Evolutionary conservation across 2,888 invertebrate species (phyloP).

Genomic region (Aporophyla lueneburgensis): DNA sequence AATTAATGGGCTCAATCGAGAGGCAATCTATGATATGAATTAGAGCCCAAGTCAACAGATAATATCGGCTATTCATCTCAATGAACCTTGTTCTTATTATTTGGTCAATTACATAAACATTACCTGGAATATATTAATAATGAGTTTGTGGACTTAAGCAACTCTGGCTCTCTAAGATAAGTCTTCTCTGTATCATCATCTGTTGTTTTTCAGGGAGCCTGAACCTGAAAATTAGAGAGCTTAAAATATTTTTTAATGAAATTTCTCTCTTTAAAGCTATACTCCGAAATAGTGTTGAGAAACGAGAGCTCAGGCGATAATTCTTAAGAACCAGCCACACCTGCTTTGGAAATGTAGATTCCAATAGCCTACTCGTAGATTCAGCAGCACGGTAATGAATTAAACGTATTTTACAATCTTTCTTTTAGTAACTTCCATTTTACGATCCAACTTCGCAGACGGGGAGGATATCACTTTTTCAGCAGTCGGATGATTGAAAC

Average conservation of each 20-base stretch:
- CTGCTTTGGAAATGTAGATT: neutral
- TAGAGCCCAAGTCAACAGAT: slow-evolving; percentile 13
- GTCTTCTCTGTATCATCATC: too few species aligned
- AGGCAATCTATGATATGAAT: slow-evolving; percentile 40
- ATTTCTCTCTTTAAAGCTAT: neutral
- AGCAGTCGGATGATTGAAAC: too few species aligned
- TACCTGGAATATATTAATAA: slow-evolving; percentile 1
- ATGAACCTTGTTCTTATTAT: slow-evolving; percentile 19
- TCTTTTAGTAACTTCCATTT: neutral
- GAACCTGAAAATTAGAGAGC: neutral
- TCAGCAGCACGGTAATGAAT: neutral
- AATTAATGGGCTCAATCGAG: slow-evolving; percentile 54
- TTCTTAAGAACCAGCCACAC: slow-evolving; percentile 12
- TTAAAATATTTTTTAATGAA: neutral
- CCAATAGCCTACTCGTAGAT: neutral
- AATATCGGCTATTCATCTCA: slow-evolving; percentile 36
- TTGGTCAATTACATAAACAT: neutral
- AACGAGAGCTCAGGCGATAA: neutral
- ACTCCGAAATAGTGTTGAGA: slow-evolving; percentile 4
- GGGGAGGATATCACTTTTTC: neutral
- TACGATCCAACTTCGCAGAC: neutral
- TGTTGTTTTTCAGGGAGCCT: neutral
- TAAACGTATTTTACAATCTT: neutral
- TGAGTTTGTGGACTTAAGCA: neutral
- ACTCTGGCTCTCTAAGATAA: neutral